Conservation (phyloP, 2,113 vertebrate genomes). For the Mungos mungo region DNA sequence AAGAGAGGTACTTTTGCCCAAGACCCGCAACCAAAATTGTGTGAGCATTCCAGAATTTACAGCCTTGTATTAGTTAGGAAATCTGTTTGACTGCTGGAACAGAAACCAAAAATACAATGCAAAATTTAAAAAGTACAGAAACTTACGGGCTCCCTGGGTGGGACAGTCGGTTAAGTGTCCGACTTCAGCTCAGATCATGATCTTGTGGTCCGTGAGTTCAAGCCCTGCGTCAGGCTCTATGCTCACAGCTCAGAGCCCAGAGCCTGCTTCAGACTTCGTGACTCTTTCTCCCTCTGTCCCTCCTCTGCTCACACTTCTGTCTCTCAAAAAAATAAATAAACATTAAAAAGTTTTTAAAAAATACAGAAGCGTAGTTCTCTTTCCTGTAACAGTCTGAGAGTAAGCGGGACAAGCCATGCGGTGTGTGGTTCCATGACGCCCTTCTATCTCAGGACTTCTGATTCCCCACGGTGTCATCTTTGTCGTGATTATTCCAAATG, state of each 20-base stretch:
- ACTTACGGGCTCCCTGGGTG: too few species aligned
- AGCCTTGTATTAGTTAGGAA: background rate
- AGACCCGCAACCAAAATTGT: background rate
- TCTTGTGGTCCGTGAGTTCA: too few species aligned
- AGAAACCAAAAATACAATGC: background rate
- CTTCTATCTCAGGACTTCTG: background rate
- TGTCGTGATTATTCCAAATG: background rate
- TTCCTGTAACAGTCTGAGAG: background rate
- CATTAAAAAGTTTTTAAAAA: too few species aligned
- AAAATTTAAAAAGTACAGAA: background rate
- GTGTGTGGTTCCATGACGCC: background rate
- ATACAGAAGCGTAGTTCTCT: background rate
- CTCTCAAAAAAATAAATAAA: too few species aligned
- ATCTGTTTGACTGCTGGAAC: background rate
- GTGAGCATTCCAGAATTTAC: background rate
- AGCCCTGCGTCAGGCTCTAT: too few species aligned
- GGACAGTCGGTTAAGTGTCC: too few species aligned
- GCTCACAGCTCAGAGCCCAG: too few species aligned
- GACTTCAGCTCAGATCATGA: too few species aligned
- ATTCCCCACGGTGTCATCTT: background rate
- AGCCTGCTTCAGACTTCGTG: too few species aligned
- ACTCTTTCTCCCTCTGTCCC: too few species aligned
- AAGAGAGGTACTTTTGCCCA: background rate
- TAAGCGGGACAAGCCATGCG: background rate
- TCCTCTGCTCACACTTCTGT: too few species aligned